A percentile compares a stretch with the other conserved stretches of the same genome.
Evolutionary conservation across 1,140 invertebrate species (phyloP).

Genomic region (Heliconius congener): DNA sequence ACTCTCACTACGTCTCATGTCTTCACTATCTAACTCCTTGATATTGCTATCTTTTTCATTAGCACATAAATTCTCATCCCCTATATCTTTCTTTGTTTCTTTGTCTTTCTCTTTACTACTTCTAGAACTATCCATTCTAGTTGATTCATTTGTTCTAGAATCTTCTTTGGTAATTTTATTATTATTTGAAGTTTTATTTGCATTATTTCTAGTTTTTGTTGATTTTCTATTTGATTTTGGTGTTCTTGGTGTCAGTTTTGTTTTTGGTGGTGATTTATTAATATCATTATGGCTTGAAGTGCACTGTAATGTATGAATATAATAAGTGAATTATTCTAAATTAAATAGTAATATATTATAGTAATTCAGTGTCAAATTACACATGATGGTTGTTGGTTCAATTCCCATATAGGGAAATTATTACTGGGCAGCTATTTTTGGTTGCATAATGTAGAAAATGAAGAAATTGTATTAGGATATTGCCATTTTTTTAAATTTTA

Average conservation of each 20-base stretch:
- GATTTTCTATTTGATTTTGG: neutral
- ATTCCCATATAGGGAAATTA: no score
- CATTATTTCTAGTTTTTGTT: slow-evolving; percentile 14
- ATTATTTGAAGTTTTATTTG: slow-evolving; percentile 14
- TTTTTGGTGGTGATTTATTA: slow-evolving; percentile 21
- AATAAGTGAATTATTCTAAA: no score
- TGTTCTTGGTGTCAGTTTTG: slow-evolving; percentile 31
- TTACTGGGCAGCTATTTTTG: no score
- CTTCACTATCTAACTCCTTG: neutral
- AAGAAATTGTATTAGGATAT: no score
- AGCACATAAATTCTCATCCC: slow-evolving; percentile 11
- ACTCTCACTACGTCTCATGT: slow-evolving; percentile 2
- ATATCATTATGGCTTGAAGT: slow-evolving; percentile 45
- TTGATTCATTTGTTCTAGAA: neutral
- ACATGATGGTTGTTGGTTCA: no score
- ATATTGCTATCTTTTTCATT: slow-evolving; percentile 14
- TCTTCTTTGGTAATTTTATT: slow-evolving; percentile 19
- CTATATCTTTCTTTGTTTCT: slow-evolving; percentile 16
- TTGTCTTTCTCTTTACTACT: neutral
- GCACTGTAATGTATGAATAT: slow-evolving; percentile 36
- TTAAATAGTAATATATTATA: no score
- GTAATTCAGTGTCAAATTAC: no score
- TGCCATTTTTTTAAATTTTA: no score
- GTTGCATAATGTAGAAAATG: no score
- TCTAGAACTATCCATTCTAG: slow-evolving; percentile 17